A percentile compares a stretch with the other conserved stretches of the same genome.
Evolutionary conservation across 2,888 invertebrate species (phyloP).

Genomic region (Priocnemis perturbator): DNA sequence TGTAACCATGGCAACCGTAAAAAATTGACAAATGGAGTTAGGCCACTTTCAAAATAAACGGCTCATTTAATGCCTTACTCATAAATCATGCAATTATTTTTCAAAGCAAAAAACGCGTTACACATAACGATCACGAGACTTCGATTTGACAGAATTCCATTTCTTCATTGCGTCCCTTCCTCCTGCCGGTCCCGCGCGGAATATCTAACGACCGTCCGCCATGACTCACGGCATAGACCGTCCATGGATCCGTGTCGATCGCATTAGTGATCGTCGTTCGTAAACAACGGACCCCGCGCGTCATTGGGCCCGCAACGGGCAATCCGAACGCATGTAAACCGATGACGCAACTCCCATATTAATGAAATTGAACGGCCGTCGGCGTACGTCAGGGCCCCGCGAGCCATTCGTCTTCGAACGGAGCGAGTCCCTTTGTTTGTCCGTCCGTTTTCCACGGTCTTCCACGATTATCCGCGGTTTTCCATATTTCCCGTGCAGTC

Average conservation of each 20-base stretch:
- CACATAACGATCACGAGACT: no score
- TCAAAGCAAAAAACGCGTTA: no score
- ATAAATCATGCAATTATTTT: no score
- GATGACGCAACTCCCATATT: constrained; percentile 61
- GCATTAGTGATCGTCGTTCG: constrained; percentile 16
- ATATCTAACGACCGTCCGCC: no score
- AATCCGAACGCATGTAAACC: constrained; percentile 27
- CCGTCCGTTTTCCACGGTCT: constrained; percentile 38
- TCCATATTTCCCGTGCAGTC: background rate
- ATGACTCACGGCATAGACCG: constrained; percentile 4
- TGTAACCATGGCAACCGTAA: no score
- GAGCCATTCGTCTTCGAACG: constrained; percentile 28
- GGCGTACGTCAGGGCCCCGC: no score
- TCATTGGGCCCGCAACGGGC: background rate
- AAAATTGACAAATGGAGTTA: no score
- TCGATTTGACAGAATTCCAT: no score
- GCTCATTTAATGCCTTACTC: no score
- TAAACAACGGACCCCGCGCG: constrained; percentile 24
- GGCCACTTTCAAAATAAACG: no score
- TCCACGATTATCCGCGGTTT: constrained; percentile 30
- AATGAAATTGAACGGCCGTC: constrained; percentile 50
- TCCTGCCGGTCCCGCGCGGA: no score
- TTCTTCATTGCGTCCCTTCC: no score
- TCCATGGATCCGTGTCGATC: constrained; percentile 24
- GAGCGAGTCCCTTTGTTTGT: constrained; percentile 43